Evolutionary conservation across 2,797 vertebrate species (phyloP).

Genomic region (Clarias platycephalus): DNA sequence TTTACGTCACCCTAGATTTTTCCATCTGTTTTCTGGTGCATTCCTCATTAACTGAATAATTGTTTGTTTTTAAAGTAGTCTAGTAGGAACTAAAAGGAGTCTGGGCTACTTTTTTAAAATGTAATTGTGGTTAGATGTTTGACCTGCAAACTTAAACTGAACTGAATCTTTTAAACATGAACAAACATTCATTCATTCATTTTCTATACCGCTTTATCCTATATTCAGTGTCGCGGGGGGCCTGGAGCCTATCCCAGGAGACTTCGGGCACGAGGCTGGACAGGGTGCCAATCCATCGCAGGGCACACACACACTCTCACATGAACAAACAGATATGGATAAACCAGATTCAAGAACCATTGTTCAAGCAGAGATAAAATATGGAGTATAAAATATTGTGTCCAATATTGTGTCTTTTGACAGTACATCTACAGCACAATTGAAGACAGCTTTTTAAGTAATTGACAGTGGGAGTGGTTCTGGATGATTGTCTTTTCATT

Average conservation of each 20-base stretch:
- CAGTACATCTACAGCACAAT: not conserved
- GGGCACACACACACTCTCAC: too few relatives aligned
- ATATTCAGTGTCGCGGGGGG: too few relatives aligned
- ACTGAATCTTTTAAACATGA: slow-evolving; percentile 6
- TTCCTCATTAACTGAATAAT: slow-evolving; percentile 23
- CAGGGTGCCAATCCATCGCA: too few relatives aligned
- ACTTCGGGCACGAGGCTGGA: too few relatives aligned
- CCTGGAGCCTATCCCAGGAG: too few relatives aligned
- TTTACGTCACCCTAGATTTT: slow-evolving; percentile 47
- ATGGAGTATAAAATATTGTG: not conserved
- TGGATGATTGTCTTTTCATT: not conserved
- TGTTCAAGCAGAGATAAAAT: not conserved
- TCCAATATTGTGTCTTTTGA: not conserved
- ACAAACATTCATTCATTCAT: too few relatives aligned
- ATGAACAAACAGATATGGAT: slow-evolving; percentile 18
- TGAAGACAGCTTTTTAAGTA: not conserved
- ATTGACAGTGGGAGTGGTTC: not conserved
- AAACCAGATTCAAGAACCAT: not conserved
- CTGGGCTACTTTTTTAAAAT: slow-evolving; percentile 15
- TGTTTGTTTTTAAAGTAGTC: slow-evolving; percentile 16
- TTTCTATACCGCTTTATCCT: too few relatives aligned
- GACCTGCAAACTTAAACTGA: not conserved
- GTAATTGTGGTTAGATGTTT: slow-evolving; percentile 11
- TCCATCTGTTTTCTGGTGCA: slow-evolving; percentile 57
- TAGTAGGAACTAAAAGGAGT: not conserved